These are phyloP conservation scores for Fopius arisanus DNA, from an alignment of 1,140 invertebrate genomes.

Conservation along the genomic window DNA sequence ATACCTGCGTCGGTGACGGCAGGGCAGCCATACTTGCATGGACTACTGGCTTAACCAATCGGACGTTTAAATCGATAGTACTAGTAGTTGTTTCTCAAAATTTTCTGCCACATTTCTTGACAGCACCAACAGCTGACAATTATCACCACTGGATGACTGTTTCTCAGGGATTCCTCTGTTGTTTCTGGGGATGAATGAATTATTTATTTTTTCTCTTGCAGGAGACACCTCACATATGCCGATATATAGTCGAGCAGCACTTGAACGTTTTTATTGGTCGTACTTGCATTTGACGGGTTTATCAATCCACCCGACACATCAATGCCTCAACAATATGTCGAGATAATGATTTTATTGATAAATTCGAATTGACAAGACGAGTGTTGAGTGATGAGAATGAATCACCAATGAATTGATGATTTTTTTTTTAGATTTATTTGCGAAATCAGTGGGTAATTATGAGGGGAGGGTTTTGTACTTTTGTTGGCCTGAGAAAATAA, in stretches of 20 bases:
- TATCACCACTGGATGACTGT: neutral
- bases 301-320: neutral
- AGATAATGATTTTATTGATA: neutral
- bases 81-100: constrained; percentile 51
- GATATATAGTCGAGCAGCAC: neutral
- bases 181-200: neutral
- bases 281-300: neutral
- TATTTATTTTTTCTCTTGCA: neutral
- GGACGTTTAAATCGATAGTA: constrained; percentile 59
- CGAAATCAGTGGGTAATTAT: neutral
- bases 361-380: neutral
- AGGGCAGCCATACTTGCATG: constrained; percentile 63
- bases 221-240: neutral
- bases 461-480: neutral
- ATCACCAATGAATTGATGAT: neutral
- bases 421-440: neutral
- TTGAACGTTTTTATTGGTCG: neutral
- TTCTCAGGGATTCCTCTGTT: neutral
- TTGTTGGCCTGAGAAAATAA: neutral
- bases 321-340: neutral
- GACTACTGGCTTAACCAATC: constrained; percentile 60
- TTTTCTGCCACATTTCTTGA: constrained; percentile 52
- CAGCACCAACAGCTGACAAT: constrained; percentile 6
- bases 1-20: constrained; percentile 64
- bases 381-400: neutral